Base-by-base conservation (phyloP, 2,113 vertebrate species). In the Cavia aperea region DNA sequence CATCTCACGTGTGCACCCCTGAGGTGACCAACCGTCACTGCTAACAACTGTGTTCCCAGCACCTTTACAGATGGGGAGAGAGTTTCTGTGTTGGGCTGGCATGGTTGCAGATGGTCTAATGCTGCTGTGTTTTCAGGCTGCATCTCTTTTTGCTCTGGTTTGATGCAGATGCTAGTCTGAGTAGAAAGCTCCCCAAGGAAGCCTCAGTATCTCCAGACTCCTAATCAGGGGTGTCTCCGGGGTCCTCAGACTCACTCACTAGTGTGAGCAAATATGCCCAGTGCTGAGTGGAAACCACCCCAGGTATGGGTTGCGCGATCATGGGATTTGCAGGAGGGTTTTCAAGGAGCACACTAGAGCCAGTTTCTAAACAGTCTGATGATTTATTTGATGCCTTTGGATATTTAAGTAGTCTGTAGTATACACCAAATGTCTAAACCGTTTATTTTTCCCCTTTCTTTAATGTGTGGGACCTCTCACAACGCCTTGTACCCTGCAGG, bases 371-470 rank as follows among this genome's bases (percentile, higher is more conserved):
- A 96, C 96, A 96, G 88, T 82, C 83, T 72, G 62, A 77, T 97
- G 96, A 96, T 96, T 96, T 96, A 96, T 96, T 96, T 93, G 89
- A 95, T 93, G 96, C 89, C 94, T 94, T 96, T 91, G 94, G 96
- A 91, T 97, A 96, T 95, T 95, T 96, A 97, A 96, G 96, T 94
- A 95, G 96, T 86, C 96, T 92, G 89, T 88, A 92, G 91, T 95
- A 89, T 96, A 95, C 65, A 96, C 93, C 95, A 95, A 97, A 95
- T 96, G 93, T 96, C 95, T 95, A 84, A 87, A 96, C 88, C 94
- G 95, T 97, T 97, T 96, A 96, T 95, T 96, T 96, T 95, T 90
- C 94, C 93, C 94, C 93, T 94, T 85, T 91, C 94, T 95, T 96
- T 96, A 97, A 96, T 95, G 95, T 96, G 95, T 89, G 78, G 94